These are phyloP conservation scores for Mayetiola destructor DNA, from an alignment of 2,888 invertebrate species.

Conservation along the genomic window DNA sequence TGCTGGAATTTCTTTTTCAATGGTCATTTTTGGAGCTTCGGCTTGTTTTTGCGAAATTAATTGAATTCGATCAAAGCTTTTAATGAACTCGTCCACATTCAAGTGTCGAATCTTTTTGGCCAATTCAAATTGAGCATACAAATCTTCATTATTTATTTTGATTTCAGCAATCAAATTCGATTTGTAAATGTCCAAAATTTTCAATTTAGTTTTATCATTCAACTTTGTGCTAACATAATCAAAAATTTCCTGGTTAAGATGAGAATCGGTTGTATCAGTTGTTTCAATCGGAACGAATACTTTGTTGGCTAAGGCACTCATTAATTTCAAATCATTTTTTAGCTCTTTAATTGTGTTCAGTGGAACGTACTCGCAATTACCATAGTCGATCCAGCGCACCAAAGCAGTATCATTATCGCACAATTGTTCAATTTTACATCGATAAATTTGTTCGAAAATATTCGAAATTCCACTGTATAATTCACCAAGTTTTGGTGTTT, in stretches of 20 bases:
- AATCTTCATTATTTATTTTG: too few species aligned
- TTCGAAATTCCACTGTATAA: too few species aligned
- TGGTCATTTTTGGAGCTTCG: too few species aligned
- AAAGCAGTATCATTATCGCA: conserved; percentile 36
- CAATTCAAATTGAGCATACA: too few species aligned
- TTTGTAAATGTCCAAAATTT: background rate
- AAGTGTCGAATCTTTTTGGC: too few species aligned
- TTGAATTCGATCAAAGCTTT: too few species aligned
- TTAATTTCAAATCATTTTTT: conserved; percentile 34
- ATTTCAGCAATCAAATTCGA: background rate
- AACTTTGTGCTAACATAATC: too few species aligned
- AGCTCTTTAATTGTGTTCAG: conserved; percentile 37
- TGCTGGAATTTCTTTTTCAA: too few species aligned
- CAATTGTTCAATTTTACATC: conserved; percentile 39
- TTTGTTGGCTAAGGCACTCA: conserved; percentile 29
- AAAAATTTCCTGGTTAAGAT: background rate
- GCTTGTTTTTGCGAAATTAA: too few species aligned
- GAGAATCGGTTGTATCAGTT: background rate
- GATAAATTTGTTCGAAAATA: too few species aligned
- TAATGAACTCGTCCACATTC: too few species aligned
- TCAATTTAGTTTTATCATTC: background rate
- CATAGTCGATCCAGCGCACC: conserved; percentile 50
- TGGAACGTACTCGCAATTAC: conserved; percentile 46
- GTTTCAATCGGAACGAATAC: conserved; percentile 29
- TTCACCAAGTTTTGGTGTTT: too few species aligned